phyloP scores from a whole-genome alignment of 2,888 invertebrate genomes.

The Venusia cambrica region DNA sequence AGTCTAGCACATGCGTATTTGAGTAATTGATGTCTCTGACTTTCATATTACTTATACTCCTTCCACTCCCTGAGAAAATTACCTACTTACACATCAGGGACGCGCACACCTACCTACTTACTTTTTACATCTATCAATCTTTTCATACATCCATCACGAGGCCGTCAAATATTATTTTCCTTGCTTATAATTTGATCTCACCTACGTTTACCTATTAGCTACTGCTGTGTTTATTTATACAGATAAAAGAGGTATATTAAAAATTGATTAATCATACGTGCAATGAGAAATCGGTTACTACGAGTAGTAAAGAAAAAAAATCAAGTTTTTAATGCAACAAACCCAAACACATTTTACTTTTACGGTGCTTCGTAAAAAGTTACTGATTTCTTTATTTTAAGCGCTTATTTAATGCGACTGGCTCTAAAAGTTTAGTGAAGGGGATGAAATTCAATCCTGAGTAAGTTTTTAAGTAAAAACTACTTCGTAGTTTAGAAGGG shows the following conservation, averaged over 20 bases:
- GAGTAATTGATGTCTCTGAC: too few species aligned
- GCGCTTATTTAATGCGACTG: slow-evolving; percentile 22
- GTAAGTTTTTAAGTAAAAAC: slow-evolving; percentile 15
- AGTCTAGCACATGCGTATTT: too few species aligned
- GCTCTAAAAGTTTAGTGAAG: slow-evolving; percentile 23
- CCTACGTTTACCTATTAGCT: slow-evolving; percentile 17
- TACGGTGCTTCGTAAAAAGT: slow-evolving; percentile 4
- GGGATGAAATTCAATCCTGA: slow-evolving; percentile 26
- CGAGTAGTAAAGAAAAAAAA: slow-evolving; percentile 4
- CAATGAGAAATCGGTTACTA: slow-evolving; percentile 6
- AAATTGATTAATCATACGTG: too few species aligned
- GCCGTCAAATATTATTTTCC: slow-evolving; percentile 25
- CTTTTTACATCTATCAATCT: slow-evolving; percentile 30
- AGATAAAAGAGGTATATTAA: too few species aligned
- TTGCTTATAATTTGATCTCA: slow-evolving; percentile 15
- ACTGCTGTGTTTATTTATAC: too few species aligned
- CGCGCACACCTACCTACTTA: slow-evolving; percentile 20
- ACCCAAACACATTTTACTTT: slow-evolving; percentile 3
- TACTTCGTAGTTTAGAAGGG: slow-evolving; percentile 21
- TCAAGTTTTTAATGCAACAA: slow-evolving; percentile 2
- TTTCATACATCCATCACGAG: slow-evolving; percentile 31
- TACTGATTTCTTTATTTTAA: slow-evolving; percentile 13
- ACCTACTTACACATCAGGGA: slow-evolving; percentile 16
- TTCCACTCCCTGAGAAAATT: slow-evolving; percentile 14
- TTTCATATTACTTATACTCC: slow-evolving; percentile 9